A percentile compares a stretch with the other conserved stretches of the same genome.
phyloP scores from a whole-genome alignment of 2,888 invertebrate genomes.

The Drosophila anceps region DNA sequence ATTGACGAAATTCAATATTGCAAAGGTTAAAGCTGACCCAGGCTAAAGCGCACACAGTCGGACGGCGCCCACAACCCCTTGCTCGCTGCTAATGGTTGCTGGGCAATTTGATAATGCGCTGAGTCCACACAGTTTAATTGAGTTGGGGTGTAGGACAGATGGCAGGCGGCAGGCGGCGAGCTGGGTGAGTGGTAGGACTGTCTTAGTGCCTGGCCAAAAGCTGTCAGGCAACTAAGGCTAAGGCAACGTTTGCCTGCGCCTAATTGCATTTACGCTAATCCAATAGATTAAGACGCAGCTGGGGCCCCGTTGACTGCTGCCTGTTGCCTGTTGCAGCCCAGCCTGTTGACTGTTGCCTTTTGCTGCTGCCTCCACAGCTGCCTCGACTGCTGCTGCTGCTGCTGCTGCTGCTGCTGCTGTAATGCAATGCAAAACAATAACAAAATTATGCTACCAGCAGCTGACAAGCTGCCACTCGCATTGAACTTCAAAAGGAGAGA shows the following conservation, averaged over 20 bases:
- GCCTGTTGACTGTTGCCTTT: slow-evolving; percentile 31
- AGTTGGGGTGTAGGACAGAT: slow-evolving; percentile 45
- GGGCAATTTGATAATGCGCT: slow-evolving; percentile 61
- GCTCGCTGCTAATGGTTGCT: slow-evolving; percentile 26
- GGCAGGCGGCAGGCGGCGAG: neutral
- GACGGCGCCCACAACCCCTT: neutral
- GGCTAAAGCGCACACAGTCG: neutral
- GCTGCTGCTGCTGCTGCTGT: slow-evolving; percentile 7
- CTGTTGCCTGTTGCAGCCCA: slow-evolving; percentile 13
- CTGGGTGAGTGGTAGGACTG: slow-evolving; percentile 5
- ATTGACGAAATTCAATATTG: slow-evolving; percentile 25
- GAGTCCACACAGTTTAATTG: slow-evolving; percentile 68
- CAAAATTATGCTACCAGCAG: slow-evolving; percentile 67
- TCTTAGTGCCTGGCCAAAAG: slow-evolving; percentile 35
- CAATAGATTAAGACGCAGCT: slow-evolving; percentile 73
- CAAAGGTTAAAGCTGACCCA: slow-evolving; percentile 11
- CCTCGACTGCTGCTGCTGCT: neutral
- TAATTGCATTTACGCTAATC: slow-evolving; percentile 77
- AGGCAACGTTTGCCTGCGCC: slow-evolving; percentile 59
- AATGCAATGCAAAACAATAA: slow-evolving; percentile 78
- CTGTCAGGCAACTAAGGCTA: slow-evolving; percentile 33
- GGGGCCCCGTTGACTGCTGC: slow-evolving; percentile 33
- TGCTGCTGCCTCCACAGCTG: slow-evolving; percentile 8
- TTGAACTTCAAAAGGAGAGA: slow-evolving; percentile 38
- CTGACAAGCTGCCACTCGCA: slow-evolving; percentile 52